A percentile compares a stretch with the other conserved stretches of the same genome.
These are phyloP conservation scores for Sakesphorus luctuosus DNA, from an alignment of 2,113 vertebrate genomes.

Conservation along the genomic window DNA sequence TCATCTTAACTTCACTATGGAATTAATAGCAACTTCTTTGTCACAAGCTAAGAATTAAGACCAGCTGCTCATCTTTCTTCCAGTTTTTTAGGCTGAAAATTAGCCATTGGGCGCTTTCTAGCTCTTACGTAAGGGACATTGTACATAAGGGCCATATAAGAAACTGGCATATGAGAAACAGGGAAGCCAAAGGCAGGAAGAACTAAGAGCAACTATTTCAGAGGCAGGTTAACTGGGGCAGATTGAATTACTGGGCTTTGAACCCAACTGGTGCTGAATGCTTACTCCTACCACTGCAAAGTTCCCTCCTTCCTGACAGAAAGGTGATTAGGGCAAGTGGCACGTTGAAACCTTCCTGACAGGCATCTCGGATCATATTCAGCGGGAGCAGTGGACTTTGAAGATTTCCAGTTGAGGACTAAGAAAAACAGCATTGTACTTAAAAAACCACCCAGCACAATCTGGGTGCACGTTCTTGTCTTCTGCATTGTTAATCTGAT, in stretches of 20 bases:
- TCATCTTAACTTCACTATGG: not conserved
- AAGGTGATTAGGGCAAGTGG: not conserved
- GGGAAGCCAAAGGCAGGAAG: not conserved
- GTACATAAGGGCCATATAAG: not conserved
- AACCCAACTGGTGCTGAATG: not conserved
- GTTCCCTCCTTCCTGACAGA: not conserved
- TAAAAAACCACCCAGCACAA: not conserved
- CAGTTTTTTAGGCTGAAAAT: not conserved
- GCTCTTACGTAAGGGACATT: not conserved
- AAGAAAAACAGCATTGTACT: not conserved
- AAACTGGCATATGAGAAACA: not conserved
- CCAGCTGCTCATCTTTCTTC: not conserved
- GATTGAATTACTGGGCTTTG: not conserved
- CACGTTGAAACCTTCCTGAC: not conserved
- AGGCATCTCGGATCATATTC: not conserved
- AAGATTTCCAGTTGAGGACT: not conserved
- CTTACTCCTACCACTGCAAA: not conserved
- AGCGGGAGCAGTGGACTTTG: not conserved
- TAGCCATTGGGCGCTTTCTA: not conserved
- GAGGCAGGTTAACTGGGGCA: not conserved
- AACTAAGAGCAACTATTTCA: not conserved
- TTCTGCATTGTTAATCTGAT: constrained; percentile 1
- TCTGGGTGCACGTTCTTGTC: not conserved
- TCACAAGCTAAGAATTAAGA: not conserved
- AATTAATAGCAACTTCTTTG: not conserved